These are phyloP conservation scores for Chydorus sphaericus DNA, from an alignment of 2,888 invertebrate genomes.

Conservation along the genomic window DNA sequence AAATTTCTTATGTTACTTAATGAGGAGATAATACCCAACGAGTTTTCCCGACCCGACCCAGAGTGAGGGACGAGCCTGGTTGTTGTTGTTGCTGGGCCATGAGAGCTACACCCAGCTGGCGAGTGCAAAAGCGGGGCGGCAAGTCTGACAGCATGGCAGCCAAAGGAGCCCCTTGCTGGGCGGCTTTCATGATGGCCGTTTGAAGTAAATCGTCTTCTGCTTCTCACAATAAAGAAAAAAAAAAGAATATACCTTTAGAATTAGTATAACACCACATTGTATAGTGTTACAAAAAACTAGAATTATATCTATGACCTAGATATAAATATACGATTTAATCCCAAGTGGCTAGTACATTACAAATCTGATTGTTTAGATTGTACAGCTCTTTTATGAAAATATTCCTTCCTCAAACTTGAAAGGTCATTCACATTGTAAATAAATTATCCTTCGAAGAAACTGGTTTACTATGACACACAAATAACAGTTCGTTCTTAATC, in stretches of 20 bases:
- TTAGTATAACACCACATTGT: not conserved
- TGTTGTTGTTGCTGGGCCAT: too few relatives aligned
- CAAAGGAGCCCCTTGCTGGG: slow-evolving; percentile 1
- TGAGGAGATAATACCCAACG: slow-evolving; percentile 13
- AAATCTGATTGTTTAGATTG: too few relatives aligned
- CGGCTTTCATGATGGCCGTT: slow-evolving; percentile 1
- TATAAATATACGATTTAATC: too few relatives aligned
- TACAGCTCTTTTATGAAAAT: too few relatives aligned
- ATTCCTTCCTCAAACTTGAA: too few relatives aligned
- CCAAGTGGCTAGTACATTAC: too few relatives aligned
- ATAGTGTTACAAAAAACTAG: not conserved
- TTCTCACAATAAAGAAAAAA: not conserved
- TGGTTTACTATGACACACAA: too few relatives aligned
- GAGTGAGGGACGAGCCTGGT: slow-evolving; percentile 4
- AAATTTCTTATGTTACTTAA: too few relatives aligned
- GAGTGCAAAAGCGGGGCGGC: slow-evolving; percentile 12
- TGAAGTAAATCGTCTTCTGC: slow-evolving; percentile 4
- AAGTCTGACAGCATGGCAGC: slow-evolving; percentile 14
- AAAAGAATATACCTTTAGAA: not conserved
- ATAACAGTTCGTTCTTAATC: too few relatives aligned
- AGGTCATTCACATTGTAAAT: too few relatives aligned
- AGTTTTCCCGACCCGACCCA: slow-evolving; percentile 8
- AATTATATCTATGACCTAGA: too few relatives aligned
- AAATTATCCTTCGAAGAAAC: too few relatives aligned
- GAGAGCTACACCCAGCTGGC: slow-evolving; percentile 9